Base-by-base conservation (phyloP, 2,797 vertebrate species). In the Semaprochilodus insignis region DNA sequence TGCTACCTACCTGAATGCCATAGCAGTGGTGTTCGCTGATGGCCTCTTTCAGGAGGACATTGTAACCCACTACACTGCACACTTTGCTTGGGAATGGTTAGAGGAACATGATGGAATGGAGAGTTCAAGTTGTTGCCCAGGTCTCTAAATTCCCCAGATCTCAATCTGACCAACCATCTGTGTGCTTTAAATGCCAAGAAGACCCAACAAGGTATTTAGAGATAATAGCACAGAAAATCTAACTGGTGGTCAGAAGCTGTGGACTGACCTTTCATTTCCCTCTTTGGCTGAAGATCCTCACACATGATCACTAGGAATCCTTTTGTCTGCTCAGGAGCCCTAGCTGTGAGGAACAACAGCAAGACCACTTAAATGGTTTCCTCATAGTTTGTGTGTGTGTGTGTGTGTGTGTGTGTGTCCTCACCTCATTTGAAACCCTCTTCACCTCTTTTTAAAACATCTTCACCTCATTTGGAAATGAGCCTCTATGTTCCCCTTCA, bases 361-460 rank as follows among this genome's bases (percentile, higher is more conserved):
- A 71, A 60, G 54, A 27, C 57, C 62, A 65, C 59, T 81, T 79
- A 57, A 87, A 77, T 66, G 77, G 69, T 25, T 66, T 65, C 62
- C 63, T 27, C 19, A 60, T 72, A 0, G 4, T n/a, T 15, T 63
- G 31, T 31, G 67, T 72, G 73, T 71, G 55, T 72, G 65, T 60
- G 44, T 74, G 85, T 55, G 62, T 44, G 17, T 67, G 55, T 74
- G 81, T 67, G 34, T 79, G 52, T 6, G 6, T 40, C 40, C 8
- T 44, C 40, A 44, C 40, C 40, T 44, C 40, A 44, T 44, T 44
- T 44, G 5, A 6, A 44, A 44, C n/a, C 10, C 3, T 36, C 25
- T 44, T 69, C 36, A 66, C 51, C 23, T 70, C 19, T 57, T 66
- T 59, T 59, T 6, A 3, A 48, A 48, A 5, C 44, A 13, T 48